phyloP scores from a whole-genome alignment of 2,888 invertebrate species.

The Molorchus minor region DNA sequence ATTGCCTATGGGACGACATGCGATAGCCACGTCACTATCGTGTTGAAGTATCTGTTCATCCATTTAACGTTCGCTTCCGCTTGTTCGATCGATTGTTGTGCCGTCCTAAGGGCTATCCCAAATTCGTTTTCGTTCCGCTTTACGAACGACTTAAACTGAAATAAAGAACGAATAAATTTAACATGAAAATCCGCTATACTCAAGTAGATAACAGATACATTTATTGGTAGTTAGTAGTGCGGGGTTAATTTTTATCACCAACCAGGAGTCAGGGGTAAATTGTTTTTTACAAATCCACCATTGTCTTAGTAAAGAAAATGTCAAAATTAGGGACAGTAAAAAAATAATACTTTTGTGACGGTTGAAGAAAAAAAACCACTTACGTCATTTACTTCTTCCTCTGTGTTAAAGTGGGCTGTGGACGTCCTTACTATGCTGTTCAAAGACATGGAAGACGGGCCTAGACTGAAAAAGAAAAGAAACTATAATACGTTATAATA shows the following conservation, averaged over 20 bases:
- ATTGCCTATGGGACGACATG: background rate
- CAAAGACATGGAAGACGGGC: slow-evolving; percentile 75
- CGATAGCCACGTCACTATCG: slow-evolving; percentile 79
- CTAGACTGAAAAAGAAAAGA: slow-evolving; percentile 68
- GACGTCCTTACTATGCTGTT: slow-evolving; percentile 77
- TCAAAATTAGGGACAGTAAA: too few species aligned
- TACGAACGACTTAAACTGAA: slow-evolving; percentile 76
- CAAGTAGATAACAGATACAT: too few species aligned
- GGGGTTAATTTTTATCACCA: too few species aligned
- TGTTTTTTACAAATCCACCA: too few species aligned
- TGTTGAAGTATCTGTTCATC: slow-evolving; percentile 79
- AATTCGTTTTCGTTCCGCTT: slow-evolving; percentile 71
- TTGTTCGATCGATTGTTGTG: slow-evolving; percentile 83
- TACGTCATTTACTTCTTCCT: slow-evolving; percentile 81
- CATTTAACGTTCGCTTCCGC: slow-evolving; percentile 84
- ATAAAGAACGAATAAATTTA: slow-evolving; percentile 34
- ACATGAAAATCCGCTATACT: too few species aligned
- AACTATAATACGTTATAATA: too few species aligned
- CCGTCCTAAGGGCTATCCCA: slow-evolving; percentile 71
- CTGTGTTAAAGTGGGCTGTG: slow-evolving; percentile 77
- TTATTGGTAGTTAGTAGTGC: too few species aligned
- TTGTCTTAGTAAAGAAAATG: too few species aligned
- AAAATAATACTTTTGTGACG: too few species aligned
- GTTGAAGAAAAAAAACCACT: too few species aligned
- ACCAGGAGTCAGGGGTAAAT: too few species aligned